Conservation (phyloP, 2,888 invertebrate species). For the Monochamus alternatus region DNA sequence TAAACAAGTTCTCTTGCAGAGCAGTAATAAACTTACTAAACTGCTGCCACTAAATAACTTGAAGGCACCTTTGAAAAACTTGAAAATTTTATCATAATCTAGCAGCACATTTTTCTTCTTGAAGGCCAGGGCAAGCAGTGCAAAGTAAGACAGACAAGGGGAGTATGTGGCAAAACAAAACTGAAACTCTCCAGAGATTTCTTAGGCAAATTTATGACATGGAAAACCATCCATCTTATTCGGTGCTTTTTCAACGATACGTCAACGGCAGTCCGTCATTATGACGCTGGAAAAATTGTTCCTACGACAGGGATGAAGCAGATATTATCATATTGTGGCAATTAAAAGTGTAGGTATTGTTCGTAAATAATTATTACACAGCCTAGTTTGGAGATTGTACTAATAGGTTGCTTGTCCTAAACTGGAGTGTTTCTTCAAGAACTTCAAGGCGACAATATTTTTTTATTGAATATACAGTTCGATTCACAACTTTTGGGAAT, state of each 20-base stretch:
- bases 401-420: too few relatives aligned
- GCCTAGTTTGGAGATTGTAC: not conserved
- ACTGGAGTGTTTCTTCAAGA: too few relatives aligned
- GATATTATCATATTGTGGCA: constrained; percentile 36
- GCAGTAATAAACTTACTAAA: not conserved
- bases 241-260: constrained; percentile 48
- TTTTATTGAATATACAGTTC: too few relatives aligned
- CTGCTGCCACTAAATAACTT: not conserved
- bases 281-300: constrained; percentile 36
- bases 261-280: constrained; percentile 39
- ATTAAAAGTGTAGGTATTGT: constrained; percentile 10
- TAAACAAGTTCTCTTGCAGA: not conserved
- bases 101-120: constrained; percentile 65
- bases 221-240: constrained; percentile 65
- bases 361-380: not conserved
- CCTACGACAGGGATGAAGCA: constrained; percentile 28
- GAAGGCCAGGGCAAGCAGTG: constrained; percentile 59
- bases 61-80: constrained; percentile 19
- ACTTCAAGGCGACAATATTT: too few relatives aligned
- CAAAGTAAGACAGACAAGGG: constrained; percentile 63
- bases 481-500: too few relatives aligned
- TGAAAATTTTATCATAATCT: constrained; percentile 61
- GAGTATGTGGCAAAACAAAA: constrained; percentile 63
- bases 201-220: constrained; percentile 69
- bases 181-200: constrained; percentile 63